phyloP scores from a whole-genome alignment of 2,113 vertebrate genomes.

The Columba janthina region DNA sequence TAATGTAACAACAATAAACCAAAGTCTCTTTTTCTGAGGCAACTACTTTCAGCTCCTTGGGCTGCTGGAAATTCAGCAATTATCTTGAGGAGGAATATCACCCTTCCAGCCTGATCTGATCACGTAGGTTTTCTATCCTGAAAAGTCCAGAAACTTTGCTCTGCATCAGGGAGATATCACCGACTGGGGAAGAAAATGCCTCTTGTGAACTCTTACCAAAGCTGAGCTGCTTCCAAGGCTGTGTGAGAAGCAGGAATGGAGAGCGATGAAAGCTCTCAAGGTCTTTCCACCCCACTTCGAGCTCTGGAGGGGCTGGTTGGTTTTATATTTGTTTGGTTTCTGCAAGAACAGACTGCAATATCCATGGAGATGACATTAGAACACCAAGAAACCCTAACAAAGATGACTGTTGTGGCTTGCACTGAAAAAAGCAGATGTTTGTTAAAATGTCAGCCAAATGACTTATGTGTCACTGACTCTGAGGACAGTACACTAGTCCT shows the following conservation, averaged over 20 bases:
- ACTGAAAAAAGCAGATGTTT: constrained; percentile 28
- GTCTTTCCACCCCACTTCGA: neutral
- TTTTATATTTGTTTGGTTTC: constrained; percentile 43
- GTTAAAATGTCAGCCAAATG: constrained; percentile 42
- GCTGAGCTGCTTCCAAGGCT: neutral
- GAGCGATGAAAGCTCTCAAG: neutral
- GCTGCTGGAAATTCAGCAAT: neutral
- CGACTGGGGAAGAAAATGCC: neutral
- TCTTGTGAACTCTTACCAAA: neutral
- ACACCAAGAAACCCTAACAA: constrained; percentile 6
- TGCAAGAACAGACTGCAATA: constrained; percentile 43
- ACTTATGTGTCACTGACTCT: neutral
- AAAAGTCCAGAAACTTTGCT: neutral
- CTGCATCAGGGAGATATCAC: neutral
- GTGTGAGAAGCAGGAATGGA: rapidly evolving
- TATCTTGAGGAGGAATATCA: neutral
- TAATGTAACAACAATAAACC: neutral
- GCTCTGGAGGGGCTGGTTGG: neutral
- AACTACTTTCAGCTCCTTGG: rapidly evolving
- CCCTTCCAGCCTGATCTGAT: neutral
- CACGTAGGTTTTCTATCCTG: neutral
- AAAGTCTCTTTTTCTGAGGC: neutral
- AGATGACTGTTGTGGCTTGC: constrained; percentile 16
- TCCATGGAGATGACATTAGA: constrained; percentile 20
- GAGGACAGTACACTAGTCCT: neutral